These are phyloP conservation scores for Menidia menidia DNA, from an alignment of 2,797 vertebrate genomes.

Conservation along the genomic window DNA sequence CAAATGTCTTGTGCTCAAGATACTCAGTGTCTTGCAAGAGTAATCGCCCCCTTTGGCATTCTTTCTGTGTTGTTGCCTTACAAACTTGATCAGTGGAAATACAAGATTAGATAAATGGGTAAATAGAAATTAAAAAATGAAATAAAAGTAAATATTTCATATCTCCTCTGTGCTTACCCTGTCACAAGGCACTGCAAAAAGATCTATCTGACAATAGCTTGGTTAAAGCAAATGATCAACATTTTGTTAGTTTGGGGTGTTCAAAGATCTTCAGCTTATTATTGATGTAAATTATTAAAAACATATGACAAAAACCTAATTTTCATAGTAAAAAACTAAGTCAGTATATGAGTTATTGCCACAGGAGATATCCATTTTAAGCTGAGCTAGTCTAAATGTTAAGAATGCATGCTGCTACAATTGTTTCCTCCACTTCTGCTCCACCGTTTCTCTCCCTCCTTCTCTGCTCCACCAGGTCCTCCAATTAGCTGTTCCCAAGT, in stretches of 20 bases:
- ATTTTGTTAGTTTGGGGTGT: not conserved
- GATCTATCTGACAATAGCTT: not conserved
- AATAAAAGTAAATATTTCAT: not conserved
- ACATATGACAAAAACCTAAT: not conserved
- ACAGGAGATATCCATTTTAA: slow-evolving; percentile 13
- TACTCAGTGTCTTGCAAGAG: not conserved
- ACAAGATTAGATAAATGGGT: not conserved
- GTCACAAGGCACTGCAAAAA: not conserved
- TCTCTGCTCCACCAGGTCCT: slow-evolving; percentile 75
- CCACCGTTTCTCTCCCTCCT: slow-evolving; percentile 37
- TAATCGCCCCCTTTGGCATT: not conserved
- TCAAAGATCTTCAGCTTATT: not conserved
- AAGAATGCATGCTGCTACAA: slow-evolving; percentile 35
- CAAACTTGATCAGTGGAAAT: not conserved
- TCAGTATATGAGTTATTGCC: slow-evolving; percentile 10
- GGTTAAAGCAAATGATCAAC: not conserved
- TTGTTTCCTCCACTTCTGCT: slow-evolving; percentile 41
- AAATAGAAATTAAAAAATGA: not conserved
- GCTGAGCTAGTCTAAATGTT: slow-evolving; percentile 35
- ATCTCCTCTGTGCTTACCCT: not conserved
- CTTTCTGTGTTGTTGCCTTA: not conserved
- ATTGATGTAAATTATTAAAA: not conserved
- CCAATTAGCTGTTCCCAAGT: slow-evolving; percentile 81
- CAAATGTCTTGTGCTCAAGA: not conserved
- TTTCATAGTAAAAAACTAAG: not conserved